Percentiles rank a stretch among this genome's conserved stretches.
Conservation (phyloP, 2,888 invertebrate species). For the Acrobeloides nanus region DNA sequence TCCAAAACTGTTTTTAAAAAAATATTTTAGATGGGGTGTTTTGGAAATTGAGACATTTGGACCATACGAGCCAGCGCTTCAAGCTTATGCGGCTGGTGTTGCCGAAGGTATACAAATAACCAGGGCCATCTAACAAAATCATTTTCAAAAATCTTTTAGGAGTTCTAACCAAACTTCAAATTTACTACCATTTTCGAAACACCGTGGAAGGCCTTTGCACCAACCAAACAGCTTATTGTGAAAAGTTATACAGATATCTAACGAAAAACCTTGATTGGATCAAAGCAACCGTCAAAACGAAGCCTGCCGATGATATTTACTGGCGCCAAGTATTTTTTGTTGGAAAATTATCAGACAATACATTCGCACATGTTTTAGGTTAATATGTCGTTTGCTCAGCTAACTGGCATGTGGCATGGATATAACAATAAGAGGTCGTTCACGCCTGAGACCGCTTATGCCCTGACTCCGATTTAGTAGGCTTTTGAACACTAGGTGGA, state of each 20-base stretch:
- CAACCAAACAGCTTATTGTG: slow-evolving; percentile 35
- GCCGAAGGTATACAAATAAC: slow-evolving; percentile 31
- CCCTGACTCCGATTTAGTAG: slow-evolving; percentile 38
- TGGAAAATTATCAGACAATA: background rate
- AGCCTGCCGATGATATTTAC: slow-evolving; percentile 24
- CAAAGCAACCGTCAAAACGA: slow-evolving; percentile 21
- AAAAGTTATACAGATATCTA: slow-evolving; percentile 37
- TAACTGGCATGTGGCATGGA: slow-evolving; percentile 47
- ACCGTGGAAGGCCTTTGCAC: slow-evolving; percentile 45
- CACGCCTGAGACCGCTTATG: slow-evolving; percentile 40
- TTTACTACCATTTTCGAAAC: slow-evolving; percentile 48
- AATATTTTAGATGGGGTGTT: slow-evolving; percentile 48
- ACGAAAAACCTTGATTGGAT: slow-evolving; percentile 44
- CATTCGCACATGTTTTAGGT: too few species aligned
- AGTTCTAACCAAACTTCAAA: slow-evolving; percentile 45
- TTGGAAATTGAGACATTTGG: slow-evolving; percentile 49
- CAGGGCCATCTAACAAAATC: background rate
- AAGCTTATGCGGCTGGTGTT: slow-evolving; percentile 50
- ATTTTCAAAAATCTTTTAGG: slow-evolving; percentile 21
- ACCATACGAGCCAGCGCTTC: slow-evolving; percentile 31
- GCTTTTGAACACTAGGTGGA: too few species aligned
- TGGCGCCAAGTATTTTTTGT: slow-evolving; percentile 32
- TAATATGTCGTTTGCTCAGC: slow-evolving; percentile 47
- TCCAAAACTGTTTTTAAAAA: slow-evolving; percentile 10
- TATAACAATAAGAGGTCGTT: slow-evolving; percentile 31